These are phyloP conservation scores for Drosophila seguyi DNA, from an alignment of 1,140 invertebrate genomes.

Conservation along the genomic window DNA sequence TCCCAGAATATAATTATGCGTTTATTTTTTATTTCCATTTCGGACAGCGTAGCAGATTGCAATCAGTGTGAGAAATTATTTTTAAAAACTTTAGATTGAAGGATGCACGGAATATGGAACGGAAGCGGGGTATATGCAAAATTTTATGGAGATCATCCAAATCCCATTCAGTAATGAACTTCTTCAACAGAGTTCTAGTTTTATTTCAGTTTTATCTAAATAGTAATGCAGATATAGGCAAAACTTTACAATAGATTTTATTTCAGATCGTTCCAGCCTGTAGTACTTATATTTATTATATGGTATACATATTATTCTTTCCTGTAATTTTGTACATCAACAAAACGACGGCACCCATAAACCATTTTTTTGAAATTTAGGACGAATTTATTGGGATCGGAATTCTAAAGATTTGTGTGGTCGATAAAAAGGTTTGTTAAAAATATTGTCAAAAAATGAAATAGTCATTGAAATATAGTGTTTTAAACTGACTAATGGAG, in stretches of 20 bases:
- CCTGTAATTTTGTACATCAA: too few species aligned
- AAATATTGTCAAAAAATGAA: too few species aligned
- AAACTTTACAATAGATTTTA: background rate
- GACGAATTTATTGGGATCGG: too few species aligned
- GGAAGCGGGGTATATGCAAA: background rate
- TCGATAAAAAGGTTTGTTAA: too few species aligned
- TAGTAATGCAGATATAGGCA: background rate
- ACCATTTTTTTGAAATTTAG: too few species aligned
- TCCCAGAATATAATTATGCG: constrained; percentile 51
- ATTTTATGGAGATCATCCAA: background rate
- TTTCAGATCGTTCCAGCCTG: background rate
- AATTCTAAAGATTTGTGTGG: too few species aligned
- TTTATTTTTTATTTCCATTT: constrained; percentile 23
- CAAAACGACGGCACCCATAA: too few species aligned
- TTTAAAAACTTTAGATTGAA: background rate
- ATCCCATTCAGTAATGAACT: background rate
- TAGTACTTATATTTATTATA: too few species aligned
- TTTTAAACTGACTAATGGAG: too few species aligned
- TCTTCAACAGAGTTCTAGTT: background rate
- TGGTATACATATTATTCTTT: too few species aligned
- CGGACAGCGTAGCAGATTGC: constrained; percentile 38
- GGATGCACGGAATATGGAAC: background rate
- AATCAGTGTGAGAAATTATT: constrained; percentile 72
- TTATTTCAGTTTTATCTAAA: background rate
- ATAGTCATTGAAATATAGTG: too few species aligned